Conservation (phyloP, 2,888 invertebrate genomes). For the Amphipyra berbera region DNA sequence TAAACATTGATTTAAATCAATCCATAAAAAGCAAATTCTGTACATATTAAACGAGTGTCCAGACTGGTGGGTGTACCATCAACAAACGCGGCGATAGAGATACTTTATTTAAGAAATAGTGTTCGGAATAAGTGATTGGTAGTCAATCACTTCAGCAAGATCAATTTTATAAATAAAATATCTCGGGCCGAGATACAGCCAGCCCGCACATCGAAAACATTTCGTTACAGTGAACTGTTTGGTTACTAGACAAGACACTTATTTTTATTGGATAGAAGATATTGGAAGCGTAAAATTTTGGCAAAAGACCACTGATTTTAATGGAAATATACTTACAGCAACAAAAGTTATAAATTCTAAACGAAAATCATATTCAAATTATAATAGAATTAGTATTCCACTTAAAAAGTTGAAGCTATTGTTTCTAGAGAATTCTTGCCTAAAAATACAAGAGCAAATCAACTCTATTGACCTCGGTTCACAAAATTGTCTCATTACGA, state of each 20-base stretch:
- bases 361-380: too few species aligned
- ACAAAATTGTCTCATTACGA: slow-evolving; percentile 37
- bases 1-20: too few species aligned
- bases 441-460: slow-evolving; percentile 1
- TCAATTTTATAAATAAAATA: slow-evolving; percentile 50
- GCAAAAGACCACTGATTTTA: too few species aligned
- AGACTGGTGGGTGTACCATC: background rate
- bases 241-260: background rate
- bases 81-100: slow-evolving; percentile 9
- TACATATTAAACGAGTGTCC: background rate
- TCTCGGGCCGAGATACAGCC: slow-evolving; percentile 14
- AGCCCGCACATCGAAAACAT: slow-evolving; percentile 22
- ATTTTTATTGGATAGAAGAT: slow-evolving; percentile 6
- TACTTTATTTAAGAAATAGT: slow-evolving; percentile 16
- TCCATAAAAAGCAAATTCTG: too few species aligned
- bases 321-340: too few species aligned
- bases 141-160: slow-evolving; percentile 36
- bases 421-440: background rate
- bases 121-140: slow-evolving; percentile 38
- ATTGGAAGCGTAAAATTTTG: background rate
- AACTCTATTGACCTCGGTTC: background rate
- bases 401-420: background rate
- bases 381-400: background rate
- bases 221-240: slow-evolving; percentile 15
- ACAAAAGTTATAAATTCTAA: too few species aligned